Percentiles rank a stretch among this genome's conserved stretches.
Evolutionary conservation across 1,140 invertebrate species (phyloP).

Genomic region (Hestina assimilis): DNA sequence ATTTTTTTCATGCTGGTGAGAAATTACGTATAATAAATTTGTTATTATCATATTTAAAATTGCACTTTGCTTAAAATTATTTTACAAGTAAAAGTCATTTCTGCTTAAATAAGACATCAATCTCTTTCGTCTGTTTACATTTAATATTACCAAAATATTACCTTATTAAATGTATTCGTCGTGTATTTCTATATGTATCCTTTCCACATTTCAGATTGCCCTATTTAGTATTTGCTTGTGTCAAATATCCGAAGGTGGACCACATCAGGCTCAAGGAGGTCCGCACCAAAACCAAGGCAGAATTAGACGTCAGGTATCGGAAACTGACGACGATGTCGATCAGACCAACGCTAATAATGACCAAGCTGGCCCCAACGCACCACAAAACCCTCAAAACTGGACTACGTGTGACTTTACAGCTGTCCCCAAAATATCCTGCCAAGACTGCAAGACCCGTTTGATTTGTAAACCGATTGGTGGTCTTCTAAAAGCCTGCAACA

Average conservation of each 20-base stretch:
- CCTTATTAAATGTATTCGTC: no score
- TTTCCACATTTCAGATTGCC: constrained; percentile 1
- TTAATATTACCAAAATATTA: no score
- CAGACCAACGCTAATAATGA: neutral
- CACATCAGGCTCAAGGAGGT: constrained; percentile 18
- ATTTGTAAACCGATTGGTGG: constrained; percentile 51
- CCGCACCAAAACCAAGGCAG: constrained; percentile 25
- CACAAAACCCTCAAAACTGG: constrained; percentile 22
- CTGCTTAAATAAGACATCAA: no score
- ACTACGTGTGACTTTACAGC: constrained; percentile 39
- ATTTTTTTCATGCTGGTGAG: constrained; percentile 19
- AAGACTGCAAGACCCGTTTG: constrained; percentile 52
- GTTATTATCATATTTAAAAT: neutral
- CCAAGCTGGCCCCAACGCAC: neutral
- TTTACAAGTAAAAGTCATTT: no score
- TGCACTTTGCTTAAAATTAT: no score
- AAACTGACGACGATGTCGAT: constrained; percentile 3
- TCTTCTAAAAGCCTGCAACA: constrained; percentile 34
- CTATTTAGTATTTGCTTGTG: constrained; percentile 6
- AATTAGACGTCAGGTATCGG: constrained; percentile 14
- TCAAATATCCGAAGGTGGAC: constrained; percentile 7
- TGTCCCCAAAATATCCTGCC: constrained; percentile 36
- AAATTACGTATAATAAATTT: neutral
- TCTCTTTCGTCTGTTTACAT: constrained; percentile 1
- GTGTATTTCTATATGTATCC: no score